A percentile compares a stretch with the other conserved stretches of the same genome.
Evolutionary conservation across 2,113 vertebrate species (phyloP).

Genomic region (Marmota monax): DNA sequence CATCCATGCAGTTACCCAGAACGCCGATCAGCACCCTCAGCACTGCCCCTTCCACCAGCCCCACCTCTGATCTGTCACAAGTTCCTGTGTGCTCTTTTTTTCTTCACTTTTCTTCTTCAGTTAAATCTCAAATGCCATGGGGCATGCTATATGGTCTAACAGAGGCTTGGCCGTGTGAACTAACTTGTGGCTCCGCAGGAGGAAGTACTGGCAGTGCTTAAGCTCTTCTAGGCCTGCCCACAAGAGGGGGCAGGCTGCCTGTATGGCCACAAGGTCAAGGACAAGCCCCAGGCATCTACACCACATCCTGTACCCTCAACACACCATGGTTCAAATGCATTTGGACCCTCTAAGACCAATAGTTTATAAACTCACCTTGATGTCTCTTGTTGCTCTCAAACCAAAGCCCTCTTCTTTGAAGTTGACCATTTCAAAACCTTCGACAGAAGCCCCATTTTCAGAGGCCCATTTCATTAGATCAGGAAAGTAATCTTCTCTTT

Average conservation of each 20-base stretch:
- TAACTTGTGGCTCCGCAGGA: background rate
- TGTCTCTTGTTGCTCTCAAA: slow-evolving; percentile 94
- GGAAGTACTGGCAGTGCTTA: background rate
- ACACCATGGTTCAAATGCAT: background rate
- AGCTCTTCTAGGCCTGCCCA: background rate
- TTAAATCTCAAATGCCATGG: background rate
- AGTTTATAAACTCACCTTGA: slow-evolving; percentile 92
- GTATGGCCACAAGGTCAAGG: background rate
- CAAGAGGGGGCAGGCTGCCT: background rate
- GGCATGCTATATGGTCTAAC: background rate
- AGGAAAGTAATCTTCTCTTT: slow-evolving; percentile 95
- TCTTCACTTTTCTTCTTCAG: background rate
- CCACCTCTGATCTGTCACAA: too few relatives aligned
- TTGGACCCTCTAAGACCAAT: slow-evolving; percentile 2
- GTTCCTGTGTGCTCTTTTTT: background rate
- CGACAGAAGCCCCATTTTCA: slow-evolving; percentile 93
- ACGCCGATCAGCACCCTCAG: background rate
- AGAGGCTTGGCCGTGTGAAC: background rate
- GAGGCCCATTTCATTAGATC: slow-evolving; percentile 96
- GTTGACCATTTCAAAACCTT: slow-evolving; percentile 93
- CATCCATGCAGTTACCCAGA: background rate
- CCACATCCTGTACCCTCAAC: background rate
- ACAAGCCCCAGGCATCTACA: background rate
- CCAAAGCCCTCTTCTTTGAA: slow-evolving; percentile 96
- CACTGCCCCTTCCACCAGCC: background rate